These are phyloP conservation scores for Echinometra lucunter DNA, from an alignment of 53 echinoderm and acorn worm genomes.

Conservation along the genomic window DNA sequence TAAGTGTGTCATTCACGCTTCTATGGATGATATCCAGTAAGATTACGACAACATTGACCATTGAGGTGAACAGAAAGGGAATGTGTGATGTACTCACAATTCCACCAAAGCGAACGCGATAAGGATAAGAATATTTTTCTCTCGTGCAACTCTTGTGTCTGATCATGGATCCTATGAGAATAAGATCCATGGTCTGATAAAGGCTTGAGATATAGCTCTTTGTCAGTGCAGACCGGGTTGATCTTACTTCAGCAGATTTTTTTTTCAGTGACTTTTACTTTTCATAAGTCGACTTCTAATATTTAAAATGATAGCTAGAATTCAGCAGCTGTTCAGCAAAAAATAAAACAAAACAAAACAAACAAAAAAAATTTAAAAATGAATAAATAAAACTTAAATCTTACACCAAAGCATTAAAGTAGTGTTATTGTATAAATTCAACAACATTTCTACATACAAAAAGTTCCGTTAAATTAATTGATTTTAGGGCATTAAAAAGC, in stretches of 20 bases:
- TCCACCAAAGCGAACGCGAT: background rate
- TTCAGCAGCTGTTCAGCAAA: background rate
- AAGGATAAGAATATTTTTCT: background rate
- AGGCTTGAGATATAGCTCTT: background rate
- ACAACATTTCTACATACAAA: background rate
- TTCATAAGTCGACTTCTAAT: background rate
- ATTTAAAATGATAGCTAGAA: background rate
- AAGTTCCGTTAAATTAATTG: background rate
- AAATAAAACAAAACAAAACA: too few relatives aligned
- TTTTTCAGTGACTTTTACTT: background rate
- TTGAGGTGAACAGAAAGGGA: background rate
- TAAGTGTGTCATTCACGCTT: background rate
- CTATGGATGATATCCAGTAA: background rate
- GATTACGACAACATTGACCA: background rate
- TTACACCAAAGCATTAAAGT: background rate
- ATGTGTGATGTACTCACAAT: background rate
- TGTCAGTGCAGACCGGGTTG: background rate
- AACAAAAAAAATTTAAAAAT: too few relatives aligned
- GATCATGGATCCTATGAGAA: too few relatives aligned
- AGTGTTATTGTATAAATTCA: background rate
- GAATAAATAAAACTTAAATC: background rate
- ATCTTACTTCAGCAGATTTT: background rate
- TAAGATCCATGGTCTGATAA: too few relatives aligned
- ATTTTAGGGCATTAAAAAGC: background rate
- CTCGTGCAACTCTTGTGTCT: background rate